Conservation (phyloP, 1,140 invertebrate species). For the Drosophila repletoides region DNA sequence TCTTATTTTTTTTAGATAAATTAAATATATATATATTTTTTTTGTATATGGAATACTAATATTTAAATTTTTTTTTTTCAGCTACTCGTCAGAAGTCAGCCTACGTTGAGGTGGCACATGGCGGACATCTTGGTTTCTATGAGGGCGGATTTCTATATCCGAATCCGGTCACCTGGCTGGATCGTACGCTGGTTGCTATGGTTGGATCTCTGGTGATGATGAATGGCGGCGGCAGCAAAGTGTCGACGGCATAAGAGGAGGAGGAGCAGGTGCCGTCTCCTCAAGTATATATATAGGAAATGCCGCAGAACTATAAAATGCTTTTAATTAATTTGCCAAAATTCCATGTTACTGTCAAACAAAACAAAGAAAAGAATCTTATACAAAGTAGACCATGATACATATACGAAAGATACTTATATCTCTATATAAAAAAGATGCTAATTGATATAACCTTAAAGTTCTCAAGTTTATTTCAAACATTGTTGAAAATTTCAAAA, state of each 20-base stretch:
- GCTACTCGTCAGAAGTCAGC: slow-evolving; percentile 87
- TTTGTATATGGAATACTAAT: background rate
- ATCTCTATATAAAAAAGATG: slow-evolving; percentile 40
- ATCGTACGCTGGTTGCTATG: slow-evolving; percentile 90
- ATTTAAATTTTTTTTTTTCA: slow-evolving; percentile 69
- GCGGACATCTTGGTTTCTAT: slow-evolving; percentile 96
- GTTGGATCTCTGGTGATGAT: slow-evolving; percentile 85
- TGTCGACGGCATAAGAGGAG: slow-evolving; percentile 34
- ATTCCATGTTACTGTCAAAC: slow-evolving; percentile 55
- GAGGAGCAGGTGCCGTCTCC: background rate
- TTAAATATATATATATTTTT: background rate
- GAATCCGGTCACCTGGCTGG: slow-evolving; percentile 94
- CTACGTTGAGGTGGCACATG: slow-evolving; percentile 92
- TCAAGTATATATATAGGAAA: background rate
- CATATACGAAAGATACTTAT: slow-evolving; percentile 39
- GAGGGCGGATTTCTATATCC: slow-evolving; percentile 93
- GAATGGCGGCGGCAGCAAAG: slow-evolving; percentile 59
- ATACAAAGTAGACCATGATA: slow-evolving; percentile 26
- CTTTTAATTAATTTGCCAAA: slow-evolving; percentile 54
- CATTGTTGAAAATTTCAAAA: slow-evolving; percentile 15
- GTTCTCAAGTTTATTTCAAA: slow-evolving; percentile 74
- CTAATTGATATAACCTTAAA: slow-evolving; percentile 68
- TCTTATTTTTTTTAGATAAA: slow-evolving; percentile 82
- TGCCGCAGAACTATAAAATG: slow-evolving; percentile 34
- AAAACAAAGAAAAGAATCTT: slow-evolving; percentile 56